Evolutionary conservation across 1,140 invertebrate species (phyloP), one percentile per base, ranked within the genome.

Genomic region (Pachypeltis micranthus): DNA sequence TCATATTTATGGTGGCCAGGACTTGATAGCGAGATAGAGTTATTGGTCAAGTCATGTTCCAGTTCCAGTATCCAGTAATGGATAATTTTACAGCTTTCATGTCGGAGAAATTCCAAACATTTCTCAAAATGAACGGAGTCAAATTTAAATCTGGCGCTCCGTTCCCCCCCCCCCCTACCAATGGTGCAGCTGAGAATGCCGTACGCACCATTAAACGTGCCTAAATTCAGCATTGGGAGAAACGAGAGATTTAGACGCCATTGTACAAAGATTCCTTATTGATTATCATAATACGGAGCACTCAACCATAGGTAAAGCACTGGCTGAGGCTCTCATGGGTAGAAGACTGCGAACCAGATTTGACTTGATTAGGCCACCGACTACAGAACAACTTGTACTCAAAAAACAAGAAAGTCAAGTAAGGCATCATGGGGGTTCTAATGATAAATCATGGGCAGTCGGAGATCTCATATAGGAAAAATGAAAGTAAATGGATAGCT

Each of bases 401-500:
- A 51, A 7, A 21, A 51, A 51, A 51, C 47, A 10, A 51, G 21
- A 51, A 21, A 21, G 12, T 3, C 47, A 51, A 51, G 19, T 51
- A 16, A 21, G 23, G 10, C 12, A 51, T 4, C 47, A 51, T 21
- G 47, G 47, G 10, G 47, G 47, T 21, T 10, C 10, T 14, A 21
- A 51, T 14, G 16, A 39, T 39, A 51, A 10, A 51, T 51, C 47
- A 21, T 51, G 47, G 47, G 47, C 47, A 10, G 47, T 51, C 4
- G 47, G 47, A 51, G 47, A 51, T 21, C 21, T 51, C 4, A 51
- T 51, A 10, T 51, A 51, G 47, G 23, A 7, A 51, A 51, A 51
- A 51, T 51, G 47, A 51, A 51, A 51, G 23, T 51, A 51, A 51
- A 51, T 51, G 47, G 47, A 21, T 51, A 14, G 10, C 47, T 16